phyloP scores from a whole-genome alignment of 2,113 vertebrate genomes.

The Tyrannus savana region DNA sequence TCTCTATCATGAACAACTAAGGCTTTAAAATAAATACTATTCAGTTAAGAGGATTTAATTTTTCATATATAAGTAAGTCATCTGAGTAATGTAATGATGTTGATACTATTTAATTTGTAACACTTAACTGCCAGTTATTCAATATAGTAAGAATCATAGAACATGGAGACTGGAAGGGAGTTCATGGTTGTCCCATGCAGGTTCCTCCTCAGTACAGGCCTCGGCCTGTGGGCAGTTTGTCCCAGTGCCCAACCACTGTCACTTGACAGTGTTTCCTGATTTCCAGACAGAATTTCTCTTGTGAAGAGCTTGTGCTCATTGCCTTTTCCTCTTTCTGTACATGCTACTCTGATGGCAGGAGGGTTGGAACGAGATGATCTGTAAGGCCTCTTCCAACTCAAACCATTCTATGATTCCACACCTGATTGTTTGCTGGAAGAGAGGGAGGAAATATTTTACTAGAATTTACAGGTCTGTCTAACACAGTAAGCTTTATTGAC shows the following conservation, averaged over 20 bases:
- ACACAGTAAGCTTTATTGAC: neutral
- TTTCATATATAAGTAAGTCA: neutral
- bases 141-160: neutral
- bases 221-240: neutral
- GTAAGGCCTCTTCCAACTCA: neutral
- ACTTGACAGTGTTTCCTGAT: neutral
- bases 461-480: neutral
- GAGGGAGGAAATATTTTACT: neutral
- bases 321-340: neutral
- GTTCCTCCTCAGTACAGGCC: neutral
- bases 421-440: neutral
- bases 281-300: neutral
- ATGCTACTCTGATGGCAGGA: neutral
- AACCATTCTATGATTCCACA: neutral
- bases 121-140: neutral
- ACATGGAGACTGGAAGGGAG: neutral
- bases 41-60: neutral
- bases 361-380: neutral
- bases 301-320: neutral
- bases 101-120: neutral
- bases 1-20: neutral
- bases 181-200: accelerated
- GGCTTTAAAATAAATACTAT: neutral
- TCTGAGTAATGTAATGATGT: neutral
- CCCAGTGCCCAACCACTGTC: neutral